Evolutionary conservation across 2,888 invertebrate genomes (phyloP), one percentile per base, ranked within the genome.

Genomic region (Epistrophe eligans): DNA sequence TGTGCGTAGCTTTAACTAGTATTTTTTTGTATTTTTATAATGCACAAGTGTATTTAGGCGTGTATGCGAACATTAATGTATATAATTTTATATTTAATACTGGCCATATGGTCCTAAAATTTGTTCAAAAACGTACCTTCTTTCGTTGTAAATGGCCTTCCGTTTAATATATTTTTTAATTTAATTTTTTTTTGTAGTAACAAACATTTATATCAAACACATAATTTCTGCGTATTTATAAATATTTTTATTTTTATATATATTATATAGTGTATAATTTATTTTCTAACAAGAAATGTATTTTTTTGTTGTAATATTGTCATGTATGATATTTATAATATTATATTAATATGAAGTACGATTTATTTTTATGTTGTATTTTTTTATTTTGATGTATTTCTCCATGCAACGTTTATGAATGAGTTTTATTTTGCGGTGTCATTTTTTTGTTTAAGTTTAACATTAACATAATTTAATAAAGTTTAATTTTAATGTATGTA

Each of bases 131-230:
- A 73, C 67, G 71, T 77, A 67, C 58, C 76, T 77, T 79, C 74
- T 64, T 84, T 85, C 85, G 85, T 85, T 85, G 85, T 85, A 82
- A 77, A 82, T 77, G 85, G 85, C 85, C 82, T 43, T 74, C 45
- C 48, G 28, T 40, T 64, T 40, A 55, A 40, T 15, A 48, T 70
- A n/a, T 70, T 48, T 11, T 35, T 24, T 9, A 32, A 43, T 24
- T 43, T 43, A 24, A 43, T 15, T 48, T 45, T n/a, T n/a, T 66
- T 67, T 50, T 19, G 32, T 76, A 80, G 57, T 74, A 83, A 83
- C 73, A 82, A 70, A 85, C 77, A 77, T 28, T 57, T 38, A 77
- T 77, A 85, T 70, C 73, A 70, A 74, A 70, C 81, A 77, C 85
- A 73, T 77, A 82, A 81, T 60, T 67, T 19, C 11, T 67, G 67